Conservation (phyloP, 1,140 invertebrate species). For the Drosophila lacteicornis region DNA sequence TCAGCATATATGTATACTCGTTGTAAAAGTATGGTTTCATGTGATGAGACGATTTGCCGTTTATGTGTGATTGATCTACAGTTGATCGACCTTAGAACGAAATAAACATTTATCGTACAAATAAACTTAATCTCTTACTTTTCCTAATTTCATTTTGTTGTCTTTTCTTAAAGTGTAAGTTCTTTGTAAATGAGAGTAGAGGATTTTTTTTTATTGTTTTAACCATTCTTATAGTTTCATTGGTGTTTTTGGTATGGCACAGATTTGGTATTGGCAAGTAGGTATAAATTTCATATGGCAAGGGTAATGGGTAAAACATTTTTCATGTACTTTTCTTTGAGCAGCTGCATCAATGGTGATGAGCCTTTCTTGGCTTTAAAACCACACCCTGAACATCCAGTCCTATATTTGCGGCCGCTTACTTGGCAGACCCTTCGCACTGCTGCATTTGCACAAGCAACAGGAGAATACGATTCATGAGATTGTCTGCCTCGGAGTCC, state of each 20-base stretch:
- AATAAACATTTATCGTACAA: constrained; percentile 63
- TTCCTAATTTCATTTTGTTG: constrained; percentile 36
- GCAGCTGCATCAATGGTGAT: constrained; percentile 62
- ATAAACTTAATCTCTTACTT: constrained; percentile 59
- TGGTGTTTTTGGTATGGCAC: constrained; percentile 79
- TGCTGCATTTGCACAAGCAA: constrained; percentile 80
- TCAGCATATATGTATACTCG: neutral
- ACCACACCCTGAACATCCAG: constrained; percentile 1
- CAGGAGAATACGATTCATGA: constrained; percentile 82
- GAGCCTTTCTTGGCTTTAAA: constrained; percentile 31
- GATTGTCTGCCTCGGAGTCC: constrained; percentile 80
- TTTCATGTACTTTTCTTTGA: constrained; percentile 44
- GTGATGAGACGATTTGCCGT: constrained; percentile 56
- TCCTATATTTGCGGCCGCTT: neutral
- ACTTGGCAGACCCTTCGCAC: constrained; percentile 57
- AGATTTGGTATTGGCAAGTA: constrained; percentile 69
- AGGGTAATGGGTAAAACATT: constrained; percentile 41
- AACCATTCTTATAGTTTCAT: constrained; percentile 34
- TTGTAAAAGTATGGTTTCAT: constrained; percentile 26
- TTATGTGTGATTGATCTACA: constrained; percentile 13
- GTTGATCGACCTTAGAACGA: constrained; percentile 57
- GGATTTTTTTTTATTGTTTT: constrained; percentile 18
- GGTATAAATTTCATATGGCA: constrained; percentile 50
- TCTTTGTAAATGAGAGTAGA: constrained; percentile 23
- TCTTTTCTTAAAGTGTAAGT: constrained; percentile 17